Base-by-base conservation (phyloP, 2,888 invertebrate genomes). In the Catocala fraxini region DNA sequence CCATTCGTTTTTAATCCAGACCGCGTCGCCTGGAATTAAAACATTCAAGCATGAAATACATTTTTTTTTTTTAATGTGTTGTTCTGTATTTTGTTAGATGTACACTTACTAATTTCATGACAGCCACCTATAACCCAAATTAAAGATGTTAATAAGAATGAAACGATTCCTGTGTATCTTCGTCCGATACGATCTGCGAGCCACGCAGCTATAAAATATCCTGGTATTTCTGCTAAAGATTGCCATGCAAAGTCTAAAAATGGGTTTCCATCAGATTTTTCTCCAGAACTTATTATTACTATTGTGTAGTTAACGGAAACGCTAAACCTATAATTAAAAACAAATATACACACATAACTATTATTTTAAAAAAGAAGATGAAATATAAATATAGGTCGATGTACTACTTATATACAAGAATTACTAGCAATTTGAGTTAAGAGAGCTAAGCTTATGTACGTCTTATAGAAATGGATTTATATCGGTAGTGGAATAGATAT, bases 161-260 rank as follows among this genome's bases (percentile, higher is more conserved):
- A 81, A 34, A 68, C 5, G 0, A 80, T 77, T 35, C 84, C 83
- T 9, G 89, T 79, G 49, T 82, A 83, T 13, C 90, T 80, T 13
- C 91, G 81, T 5, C 91, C 90, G 12, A 88, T 71, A 39, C 65
- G 75, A 62, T 90, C 83, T 42, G 87, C 84, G 6, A 90, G 75
- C 89, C 90, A 95, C 70, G 95, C 95, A 41, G 95, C 96, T 51
- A 96, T 61, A 51, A 96, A 84, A 81, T 95, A 95, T 5, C 95
- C 95, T 0, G 96, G 96, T 46, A 96, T 87, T 85, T 96, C 96
- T 25, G 95, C 95, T 41, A 95, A 73, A 58, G 95, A 93, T 85
- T 96, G 95, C 81, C 95, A 93, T 58, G 96, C 94, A 83, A 95
- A 96, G 84, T 96, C 96, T 65, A 96, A 77, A 81, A 96, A 96